Percentiles rank a stretch among this genome's conserved stretches.
Evolutionary conservation across 53 echinoderm and acorn worm genomes (phyloP).

Genomic region (Astropecten irregularis): DNA sequence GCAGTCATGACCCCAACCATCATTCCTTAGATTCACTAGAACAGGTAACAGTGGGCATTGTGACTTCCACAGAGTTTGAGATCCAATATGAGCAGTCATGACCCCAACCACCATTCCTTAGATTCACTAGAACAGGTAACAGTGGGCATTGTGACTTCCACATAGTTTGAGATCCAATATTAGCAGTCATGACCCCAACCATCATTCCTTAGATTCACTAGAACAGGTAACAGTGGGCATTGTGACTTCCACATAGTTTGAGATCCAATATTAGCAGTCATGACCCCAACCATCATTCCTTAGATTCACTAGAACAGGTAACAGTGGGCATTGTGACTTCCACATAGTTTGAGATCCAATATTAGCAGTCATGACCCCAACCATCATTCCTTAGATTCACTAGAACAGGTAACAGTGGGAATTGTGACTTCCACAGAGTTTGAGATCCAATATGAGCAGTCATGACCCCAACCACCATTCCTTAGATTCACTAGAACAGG

Average conservation of each 20-base stretch:
- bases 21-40: slow-evolving; percentile 88
- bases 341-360: too few species aligned
- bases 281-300: slow-evolving; percentile 79
- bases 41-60: slow-evolving; percentile 76
- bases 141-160: too few species aligned
- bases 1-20: slow-evolving; percentile 90
- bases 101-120: slow-evolving; percentile 87
- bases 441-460: too few species aligned
- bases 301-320: slow-evolving; percentile 90
- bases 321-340: too few species aligned
- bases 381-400: slow-evolving; percentile 78
- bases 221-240: slow-evolving; percentile 84
- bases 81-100: slow-evolving; percentile 84
- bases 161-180: slow-evolving; percentile 80
- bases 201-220: slow-evolving; percentile 85
- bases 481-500: slow-evolving; percentile 86
- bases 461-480: slow-evolving; percentile 86
- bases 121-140: slow-evolving; percentile 92
- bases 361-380: too few species aligned
- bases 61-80: slow-evolving; percentile 79
- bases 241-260: too few species aligned
- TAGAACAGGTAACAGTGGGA: slow-evolving; percentile 90
- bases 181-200: slow-evolving; percentile 89
- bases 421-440: too few species aligned
- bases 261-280: too few species aligned